Percentiles rank a stretch among this genome's conserved stretches.
Conservation (phyloP, 2,113 vertebrate genomes). For the Pseudorhombus dupliciocellatus region DNA sequence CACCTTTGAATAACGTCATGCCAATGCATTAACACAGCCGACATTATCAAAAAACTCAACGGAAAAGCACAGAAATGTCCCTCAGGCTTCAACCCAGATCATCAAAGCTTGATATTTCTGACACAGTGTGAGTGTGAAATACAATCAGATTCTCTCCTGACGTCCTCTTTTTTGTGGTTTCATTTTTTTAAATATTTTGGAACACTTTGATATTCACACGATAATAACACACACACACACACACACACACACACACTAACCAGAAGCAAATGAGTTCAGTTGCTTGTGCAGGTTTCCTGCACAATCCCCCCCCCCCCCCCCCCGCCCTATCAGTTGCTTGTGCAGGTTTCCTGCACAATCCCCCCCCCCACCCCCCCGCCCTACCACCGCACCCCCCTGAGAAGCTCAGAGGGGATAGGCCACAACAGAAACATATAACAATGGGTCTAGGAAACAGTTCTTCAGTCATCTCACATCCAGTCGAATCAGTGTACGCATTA, state of each 20-base stretch:
- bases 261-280: constrained; percentile 27
- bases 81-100: not conserved
- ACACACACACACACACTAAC: not conserved
- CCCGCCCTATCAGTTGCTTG: too few relatives aligned
- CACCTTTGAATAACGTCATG: too few relatives aligned
- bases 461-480: constrained; percentile 23
- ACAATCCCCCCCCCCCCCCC: not conserved
- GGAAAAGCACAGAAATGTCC: too few relatives aligned
- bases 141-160: not conserved
- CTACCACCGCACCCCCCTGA: constrained; percentile 5
- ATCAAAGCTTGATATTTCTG: not conserved
- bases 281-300: constrained; percentile 71
- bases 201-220: constrained; percentile 12
- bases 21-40: too few relatives aligned
- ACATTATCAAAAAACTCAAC: too few relatives aligned
- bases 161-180: not conserved
- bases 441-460: constrained; percentile 59
- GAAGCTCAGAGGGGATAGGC: constrained; percentile 22
- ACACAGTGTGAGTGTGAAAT: not conserved
- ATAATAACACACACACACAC: constrained; percentile 7
- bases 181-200: not conserved
- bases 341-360: constrained; percentile 67
- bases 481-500: constrained; percentile 32
- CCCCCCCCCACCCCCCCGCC: not conserved
- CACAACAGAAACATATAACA: constrained; percentile 55